Evolutionary conservation across 2,888 invertebrate genomes (phyloP).

Genomic region (Ferdinandea cuprea): DNA sequence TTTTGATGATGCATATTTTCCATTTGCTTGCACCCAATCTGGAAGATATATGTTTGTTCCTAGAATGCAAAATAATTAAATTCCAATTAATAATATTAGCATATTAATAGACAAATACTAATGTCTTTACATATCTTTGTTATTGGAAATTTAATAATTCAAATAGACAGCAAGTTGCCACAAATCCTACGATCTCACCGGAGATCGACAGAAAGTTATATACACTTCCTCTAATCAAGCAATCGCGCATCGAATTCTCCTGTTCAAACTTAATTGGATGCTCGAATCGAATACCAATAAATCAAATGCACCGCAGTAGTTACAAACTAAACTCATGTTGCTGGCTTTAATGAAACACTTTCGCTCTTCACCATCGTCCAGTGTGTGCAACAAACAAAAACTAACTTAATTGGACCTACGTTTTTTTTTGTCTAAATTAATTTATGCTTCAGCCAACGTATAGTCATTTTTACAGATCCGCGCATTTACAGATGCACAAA

Average conservation of each 20-base stretch:
- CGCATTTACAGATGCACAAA: not conserved
- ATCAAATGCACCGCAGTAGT: slow-evolving; percentile 30
- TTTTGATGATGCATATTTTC: no score
- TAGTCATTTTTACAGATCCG: not conserved
- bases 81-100: no score
- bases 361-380: not conserved
- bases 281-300: slow-evolving; percentile 35
- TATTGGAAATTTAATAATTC: no score
- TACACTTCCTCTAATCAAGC: slow-evolving; percentile 38
- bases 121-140: no score
- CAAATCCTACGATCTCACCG: slow-evolving; percentile 29
- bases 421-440: slow-evolving; percentile 2
- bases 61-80: no score
- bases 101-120: no score
- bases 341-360: slow-evolving; percentile 22
- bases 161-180: not conserved
- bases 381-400: slow-evolving; percentile 5
- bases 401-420: slow-evolving; percentile 14
- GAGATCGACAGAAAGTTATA: slow-evolving; percentile 22
- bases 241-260: slow-evolving; percentile 40
- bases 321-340: not conserved
- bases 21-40: no score
- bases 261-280: slow-evolving; percentile 64
- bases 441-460: not conserved
- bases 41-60: no score